Conservation (phyloP, 2,888 invertebrate genomes). For the Acrobasis suavella region DNA sequence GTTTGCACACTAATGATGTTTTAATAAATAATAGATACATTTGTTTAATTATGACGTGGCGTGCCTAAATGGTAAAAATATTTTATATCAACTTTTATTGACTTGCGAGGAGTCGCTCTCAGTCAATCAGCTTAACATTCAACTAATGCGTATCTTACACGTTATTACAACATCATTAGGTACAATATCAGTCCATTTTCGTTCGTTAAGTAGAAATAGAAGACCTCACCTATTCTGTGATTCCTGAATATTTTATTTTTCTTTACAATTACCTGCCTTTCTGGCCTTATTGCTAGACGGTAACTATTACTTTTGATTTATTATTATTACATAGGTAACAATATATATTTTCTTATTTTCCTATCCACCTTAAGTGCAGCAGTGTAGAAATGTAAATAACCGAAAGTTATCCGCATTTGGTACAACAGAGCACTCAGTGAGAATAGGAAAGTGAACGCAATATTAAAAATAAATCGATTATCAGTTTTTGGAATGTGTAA, state of each 20-base stretch:
- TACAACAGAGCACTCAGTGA: constrained; percentile 71
- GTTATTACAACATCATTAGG: constrained; percentile 8
- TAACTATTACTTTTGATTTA: constrained; percentile 7
- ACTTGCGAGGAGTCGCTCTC: too few species aligned
- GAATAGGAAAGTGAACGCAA: constrained; percentile 61
- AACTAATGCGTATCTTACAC: neutral
- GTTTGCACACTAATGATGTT: constrained; percentile 8
- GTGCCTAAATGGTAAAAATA: too few species aligned
- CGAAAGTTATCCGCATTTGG: constrained; percentile 78
- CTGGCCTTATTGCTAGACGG: constrained; percentile 18
- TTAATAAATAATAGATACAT: neutral
- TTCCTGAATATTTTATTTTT: constrained; percentile 14
- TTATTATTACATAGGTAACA: constrained; percentile 13
- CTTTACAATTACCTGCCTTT: constrained; percentile 21
- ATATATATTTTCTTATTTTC: constrained; percentile 38
- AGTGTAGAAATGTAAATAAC: constrained; percentile 71
- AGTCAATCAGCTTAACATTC: neutral
- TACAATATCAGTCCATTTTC: constrained; percentile 15
- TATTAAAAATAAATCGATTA: constrained; percentile 32
- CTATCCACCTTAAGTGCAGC: constrained; percentile 80
- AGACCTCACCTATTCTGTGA: constrained; percentile 2
- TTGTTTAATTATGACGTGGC: neutral
- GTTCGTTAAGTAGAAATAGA: constrained; percentile 22
- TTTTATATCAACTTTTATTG: too few species aligned
- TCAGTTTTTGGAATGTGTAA: constrained; percentile 67